phyloP scores from a whole-genome alignment of 2,113 vertebrate genomes.

The Corvus moneduloides region DNA sequence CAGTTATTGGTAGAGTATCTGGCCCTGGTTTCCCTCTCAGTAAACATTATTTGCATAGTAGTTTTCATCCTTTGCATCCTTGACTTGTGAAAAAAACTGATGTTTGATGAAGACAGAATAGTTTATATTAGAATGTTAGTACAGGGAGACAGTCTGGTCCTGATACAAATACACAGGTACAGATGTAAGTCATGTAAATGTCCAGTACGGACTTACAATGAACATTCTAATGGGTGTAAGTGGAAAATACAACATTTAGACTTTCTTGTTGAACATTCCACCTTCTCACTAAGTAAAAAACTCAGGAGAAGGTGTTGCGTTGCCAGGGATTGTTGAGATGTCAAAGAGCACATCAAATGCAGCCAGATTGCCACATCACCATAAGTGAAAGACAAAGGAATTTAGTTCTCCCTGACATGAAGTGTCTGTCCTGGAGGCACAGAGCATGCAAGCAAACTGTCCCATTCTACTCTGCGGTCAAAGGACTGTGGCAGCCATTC shows the following conservation, averaged over 20 bases:
- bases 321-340: not conserved
- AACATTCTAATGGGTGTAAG: not conserved
- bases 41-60: not conserved
- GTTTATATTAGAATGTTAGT: not conserved
- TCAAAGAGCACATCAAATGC: not conserved
- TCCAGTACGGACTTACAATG: accelerated
- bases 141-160: not conserved
- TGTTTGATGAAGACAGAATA: not conserved
- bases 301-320: not conserved
- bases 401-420: not conserved
- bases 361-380: not conserved
- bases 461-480: not conserved
- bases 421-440: not conserved
- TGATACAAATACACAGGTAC: not conserved
- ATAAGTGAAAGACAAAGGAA: not conserved
- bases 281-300: not conserved
- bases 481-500: not conserved
- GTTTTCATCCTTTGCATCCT: not conserved
- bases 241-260: not conserved
- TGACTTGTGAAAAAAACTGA: not conserved
- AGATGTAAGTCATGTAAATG: not conserved
- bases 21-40: not conserved
- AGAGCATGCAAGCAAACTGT: not conserved
- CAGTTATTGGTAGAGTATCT: not conserved
- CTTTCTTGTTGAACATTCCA: not conserved